phyloP scores from a whole-genome alignment of 2,888 invertebrate species.

The Kryphioiulus occultus region DNA sequence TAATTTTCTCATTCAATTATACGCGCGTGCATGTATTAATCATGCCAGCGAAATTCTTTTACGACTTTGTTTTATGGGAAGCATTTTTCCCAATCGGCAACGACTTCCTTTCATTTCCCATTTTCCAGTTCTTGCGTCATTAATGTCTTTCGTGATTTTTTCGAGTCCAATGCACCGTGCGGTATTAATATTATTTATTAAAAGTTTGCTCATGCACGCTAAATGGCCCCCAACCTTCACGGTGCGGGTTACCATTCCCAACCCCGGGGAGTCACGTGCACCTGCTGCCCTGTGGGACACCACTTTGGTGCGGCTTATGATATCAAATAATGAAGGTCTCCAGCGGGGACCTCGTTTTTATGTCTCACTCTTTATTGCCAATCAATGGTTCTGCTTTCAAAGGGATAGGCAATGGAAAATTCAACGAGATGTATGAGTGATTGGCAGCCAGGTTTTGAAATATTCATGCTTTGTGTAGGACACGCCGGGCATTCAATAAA shows the following conservation, averaged over 20 bases:
- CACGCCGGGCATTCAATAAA: conserved; percentile 1
- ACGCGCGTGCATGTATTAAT: not conserved
- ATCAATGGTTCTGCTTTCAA: not conserved
- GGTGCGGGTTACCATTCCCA: not conserved
- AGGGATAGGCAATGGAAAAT: conserved; percentile 2
- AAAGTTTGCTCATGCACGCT: conserved; percentile 29
- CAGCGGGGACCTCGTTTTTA: conserved; percentile 3
- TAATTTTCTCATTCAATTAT: not conserved
- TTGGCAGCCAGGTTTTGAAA: not conserved
- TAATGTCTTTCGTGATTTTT: not conserved
- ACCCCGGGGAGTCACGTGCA: conserved; percentile 7
- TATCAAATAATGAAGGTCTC: conserved; percentile 32
- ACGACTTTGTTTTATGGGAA: conserved; percentile 13
- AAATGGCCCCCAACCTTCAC: not conserved
- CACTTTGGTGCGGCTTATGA: conserved; percentile 13
- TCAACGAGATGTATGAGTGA: not conserved
- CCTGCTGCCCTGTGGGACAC: conserved; percentile 3
- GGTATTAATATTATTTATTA: conserved; percentile 8
- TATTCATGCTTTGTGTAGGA: conserved; percentile 28
- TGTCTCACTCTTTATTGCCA: conserved; percentile 3
- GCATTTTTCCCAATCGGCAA: not conserved
- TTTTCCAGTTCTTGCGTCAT: not conserved
- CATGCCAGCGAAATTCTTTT: conserved; percentile 16
- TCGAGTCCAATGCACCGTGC: not conserved
- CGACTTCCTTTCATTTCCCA: not conserved